Evolutionary conservation across 2,797 vertebrate genomes (phyloP).

Genomic region (Malurus splendens): DNA sequence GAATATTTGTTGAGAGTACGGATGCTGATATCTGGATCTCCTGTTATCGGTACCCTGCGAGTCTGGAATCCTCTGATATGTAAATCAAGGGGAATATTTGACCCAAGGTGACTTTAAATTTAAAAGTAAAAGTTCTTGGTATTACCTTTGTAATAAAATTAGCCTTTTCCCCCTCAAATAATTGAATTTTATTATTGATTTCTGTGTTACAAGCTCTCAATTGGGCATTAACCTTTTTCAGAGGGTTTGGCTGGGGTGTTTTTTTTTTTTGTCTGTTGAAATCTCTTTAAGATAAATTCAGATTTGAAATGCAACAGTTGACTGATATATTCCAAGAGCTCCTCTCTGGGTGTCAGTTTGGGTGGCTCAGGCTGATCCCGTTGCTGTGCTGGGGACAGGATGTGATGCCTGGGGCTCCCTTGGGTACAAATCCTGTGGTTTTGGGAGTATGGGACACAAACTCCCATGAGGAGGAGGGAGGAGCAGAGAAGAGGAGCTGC

Average conservation of each 20-base stretch:
- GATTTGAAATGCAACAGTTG: background rate
- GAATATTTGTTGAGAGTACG: background rate
- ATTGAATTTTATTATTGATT: slow-evolving; percentile 37
- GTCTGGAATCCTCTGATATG: background rate
- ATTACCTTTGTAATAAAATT: slow-evolving; percentile 17
- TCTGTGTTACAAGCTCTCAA: background rate
- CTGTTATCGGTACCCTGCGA: background rate
- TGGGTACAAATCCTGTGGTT: background rate
- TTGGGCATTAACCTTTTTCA: slow-evolving; percentile 21
- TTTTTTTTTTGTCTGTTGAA: background rate
- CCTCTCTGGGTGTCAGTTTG: background rate
- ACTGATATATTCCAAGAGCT: background rate
- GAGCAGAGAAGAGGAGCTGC: background rate
- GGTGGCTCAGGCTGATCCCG: background rate
- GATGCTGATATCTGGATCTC: background rate
- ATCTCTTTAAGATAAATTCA: slow-evolving; percentile 12
- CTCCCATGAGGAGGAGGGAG: background rate
- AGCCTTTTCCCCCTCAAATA: background rate
- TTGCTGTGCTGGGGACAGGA: background rate
- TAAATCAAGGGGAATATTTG: background rate
- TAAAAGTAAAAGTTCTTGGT: background rate
- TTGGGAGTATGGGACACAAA: background rate
- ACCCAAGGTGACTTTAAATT: background rate
- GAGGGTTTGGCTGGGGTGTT: background rate
- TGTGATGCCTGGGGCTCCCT: background rate